These are phyloP conservation scores for Rhinatrema bivittatum DNA, from an alignment of 2,797 vertebrate genomes.

Conservation along the genomic window DNA sequence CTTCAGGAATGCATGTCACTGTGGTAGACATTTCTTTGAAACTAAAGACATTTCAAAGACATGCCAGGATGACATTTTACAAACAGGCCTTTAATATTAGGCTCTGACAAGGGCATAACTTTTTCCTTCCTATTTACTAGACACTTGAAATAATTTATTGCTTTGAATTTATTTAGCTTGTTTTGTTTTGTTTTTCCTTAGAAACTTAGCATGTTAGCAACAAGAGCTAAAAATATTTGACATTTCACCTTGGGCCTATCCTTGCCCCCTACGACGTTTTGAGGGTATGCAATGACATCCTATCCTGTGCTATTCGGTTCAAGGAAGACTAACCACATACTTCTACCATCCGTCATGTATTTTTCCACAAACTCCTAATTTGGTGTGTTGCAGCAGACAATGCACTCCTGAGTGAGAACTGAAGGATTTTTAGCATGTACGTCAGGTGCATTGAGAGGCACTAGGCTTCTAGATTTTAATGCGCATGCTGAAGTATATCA, in stretches of 20 bases:
- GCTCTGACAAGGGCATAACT: conserved; percentile 7
- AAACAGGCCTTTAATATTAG: not conserved
- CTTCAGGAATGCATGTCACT: not conserved
- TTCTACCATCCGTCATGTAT: no score
- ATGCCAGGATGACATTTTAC: not conserved
- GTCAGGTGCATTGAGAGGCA: no score
- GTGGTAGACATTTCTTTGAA: conserved; percentile 4
- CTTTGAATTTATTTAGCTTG: conserved; percentile 12
- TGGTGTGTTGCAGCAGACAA: no score
- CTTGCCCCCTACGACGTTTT: conserved; percentile 24
- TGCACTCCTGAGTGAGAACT: no score
- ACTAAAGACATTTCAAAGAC: conserved; percentile 12
- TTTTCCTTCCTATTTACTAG: conserved; percentile 9
- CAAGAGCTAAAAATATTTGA: conserved; percentile 15
- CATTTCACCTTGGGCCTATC: conserved; percentile 21
- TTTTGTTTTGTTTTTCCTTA: conserved; percentile 9
- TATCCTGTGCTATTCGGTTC: conserved; percentile 10
- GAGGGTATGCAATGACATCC: conserved; percentile 30
- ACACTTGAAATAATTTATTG: conserved; percentile 6
- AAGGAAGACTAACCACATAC: conserved; percentile 14
- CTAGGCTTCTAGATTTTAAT: no score
- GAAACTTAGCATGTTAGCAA: conserved; percentile 8
- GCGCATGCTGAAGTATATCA: no score
- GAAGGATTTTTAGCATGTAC: no score
- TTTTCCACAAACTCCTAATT: no score